phyloP scores from a whole-genome alignment of 2,113 vertebrate genomes.

The Anser brachyrhynchus region DNA sequence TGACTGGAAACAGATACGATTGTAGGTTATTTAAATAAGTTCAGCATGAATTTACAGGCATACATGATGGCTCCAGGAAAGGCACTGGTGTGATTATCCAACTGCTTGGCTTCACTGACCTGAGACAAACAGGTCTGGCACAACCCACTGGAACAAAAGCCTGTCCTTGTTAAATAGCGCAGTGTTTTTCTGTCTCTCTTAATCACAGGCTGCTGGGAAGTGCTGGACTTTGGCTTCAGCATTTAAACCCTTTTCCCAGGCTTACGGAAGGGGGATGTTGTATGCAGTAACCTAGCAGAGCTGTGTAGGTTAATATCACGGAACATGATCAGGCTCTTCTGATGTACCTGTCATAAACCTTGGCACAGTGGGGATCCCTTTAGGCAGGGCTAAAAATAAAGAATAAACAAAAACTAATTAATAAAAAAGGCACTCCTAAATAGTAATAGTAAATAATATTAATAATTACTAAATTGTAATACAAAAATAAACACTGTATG shows the following conservation, averaged over 20 bases:
- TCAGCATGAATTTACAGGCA: neutral
- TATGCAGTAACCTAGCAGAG: neutral
- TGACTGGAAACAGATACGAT: neutral
- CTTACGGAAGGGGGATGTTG: neutral
- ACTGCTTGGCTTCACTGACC: conserved; percentile 13
- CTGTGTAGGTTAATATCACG: neutral
- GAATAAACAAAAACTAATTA: too few species aligned
- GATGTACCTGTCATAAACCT: neutral
- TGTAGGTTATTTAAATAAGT: neutral
- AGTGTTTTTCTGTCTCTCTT: neutral
- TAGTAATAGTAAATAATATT: neutral
- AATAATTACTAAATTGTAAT: too few species aligned
- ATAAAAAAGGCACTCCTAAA: neutral
- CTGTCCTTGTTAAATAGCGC: neutral
- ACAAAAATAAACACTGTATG: too few species aligned
- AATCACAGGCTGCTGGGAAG: neutral
- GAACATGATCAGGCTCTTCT: neutral
- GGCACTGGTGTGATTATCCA: neutral
- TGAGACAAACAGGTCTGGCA: conserved; percentile 25
- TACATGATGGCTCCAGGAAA: neutral
- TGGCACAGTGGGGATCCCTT: neutral
- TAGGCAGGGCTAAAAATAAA: neutral
- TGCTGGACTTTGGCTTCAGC: neutral
- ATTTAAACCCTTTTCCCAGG: conserved; percentile 3
- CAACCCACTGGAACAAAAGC: conserved; percentile 22